Conservation (phyloP, 2,113 vertebrate genomes). For the Dissostichus mawsoni region DNA sequence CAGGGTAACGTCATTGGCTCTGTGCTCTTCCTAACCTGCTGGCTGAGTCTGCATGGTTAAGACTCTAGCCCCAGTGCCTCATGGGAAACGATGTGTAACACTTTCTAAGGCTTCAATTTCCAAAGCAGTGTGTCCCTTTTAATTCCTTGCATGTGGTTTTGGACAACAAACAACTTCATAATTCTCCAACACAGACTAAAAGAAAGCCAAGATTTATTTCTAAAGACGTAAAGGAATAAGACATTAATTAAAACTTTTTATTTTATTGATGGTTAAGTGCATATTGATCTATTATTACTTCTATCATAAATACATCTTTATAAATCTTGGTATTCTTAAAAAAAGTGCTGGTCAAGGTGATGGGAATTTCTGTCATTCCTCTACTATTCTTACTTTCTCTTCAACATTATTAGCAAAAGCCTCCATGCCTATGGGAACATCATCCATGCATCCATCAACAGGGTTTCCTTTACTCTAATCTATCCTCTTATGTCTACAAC, state of each 20-base stretch:
- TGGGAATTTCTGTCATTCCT: slow-evolving; percentile 11
- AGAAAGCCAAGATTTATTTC: slow-evolving; percentile 67
- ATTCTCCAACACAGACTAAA: slow-evolving; percentile 19
- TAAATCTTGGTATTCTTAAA: slow-evolving; percentile 72
- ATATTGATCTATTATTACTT: not conserved
- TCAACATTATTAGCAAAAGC: too few species aligned
- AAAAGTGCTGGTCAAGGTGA: slow-evolving; percentile 19
- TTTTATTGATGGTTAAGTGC: not conserved
- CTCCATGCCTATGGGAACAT: not conserved
- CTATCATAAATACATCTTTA: not conserved
- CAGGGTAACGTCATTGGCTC: slow-evolving; percentile 81
- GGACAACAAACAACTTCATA: slow-evolving; percentile 46
- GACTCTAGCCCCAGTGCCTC: slow-evolving; percentile 72
- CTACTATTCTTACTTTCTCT: slow-evolving; percentile 9
- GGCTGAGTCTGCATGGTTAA: slow-evolving; percentile 87
- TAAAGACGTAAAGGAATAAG: not conserved
- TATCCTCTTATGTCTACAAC: not conserved
- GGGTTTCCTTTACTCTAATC: slow-evolving; percentile 16
- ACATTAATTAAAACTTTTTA: slow-evolving; percentile 6
- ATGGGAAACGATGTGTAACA: slow-evolving; percentile 59
- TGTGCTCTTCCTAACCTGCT: slow-evolving; percentile 81
- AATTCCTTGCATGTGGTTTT: slow-evolving; percentile 81
- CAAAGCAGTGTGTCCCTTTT: slow-evolving; percentile 45
- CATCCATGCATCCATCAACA: slow-evolving; percentile 6
- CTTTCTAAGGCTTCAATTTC: slow-evolving; percentile 56